These are phyloP conservation scores for Lipotes vexillifer DNA, from an alignment of 2,113 vertebrate genomes.

Conservation along the genomic window DNA sequence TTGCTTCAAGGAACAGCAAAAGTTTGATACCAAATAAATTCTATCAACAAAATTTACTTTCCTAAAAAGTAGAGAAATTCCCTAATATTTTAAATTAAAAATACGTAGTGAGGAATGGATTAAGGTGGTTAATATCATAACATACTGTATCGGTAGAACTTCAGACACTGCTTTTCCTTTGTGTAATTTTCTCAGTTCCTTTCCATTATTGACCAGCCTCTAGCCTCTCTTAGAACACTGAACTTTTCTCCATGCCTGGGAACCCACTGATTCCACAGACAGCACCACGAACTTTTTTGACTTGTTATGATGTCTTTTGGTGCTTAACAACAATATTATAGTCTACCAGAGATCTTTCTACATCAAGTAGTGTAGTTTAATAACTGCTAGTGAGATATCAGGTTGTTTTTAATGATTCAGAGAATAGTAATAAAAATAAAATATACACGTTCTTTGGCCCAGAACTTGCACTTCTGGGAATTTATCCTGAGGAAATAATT, in stretches of 20 bases:
- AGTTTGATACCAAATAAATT: background rate
- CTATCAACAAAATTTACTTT: background rate
- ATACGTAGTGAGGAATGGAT: background rate
- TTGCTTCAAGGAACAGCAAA: constrained; percentile 28
- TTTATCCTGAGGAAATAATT: constrained; percentile 13
- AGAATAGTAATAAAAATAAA: constrained; percentile 26
- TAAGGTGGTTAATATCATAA: background rate
- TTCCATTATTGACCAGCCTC: background rate
- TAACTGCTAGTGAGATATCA: background rate
- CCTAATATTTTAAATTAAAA: background rate
- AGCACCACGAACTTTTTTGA: background rate
- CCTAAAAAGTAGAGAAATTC: background rate
- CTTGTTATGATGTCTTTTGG: background rate
- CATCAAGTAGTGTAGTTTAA: background rate
- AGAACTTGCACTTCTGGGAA: background rate
- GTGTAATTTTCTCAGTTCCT: background rate
- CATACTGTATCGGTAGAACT: background rate
- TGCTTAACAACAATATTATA: background rate
- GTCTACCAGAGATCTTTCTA: background rate
- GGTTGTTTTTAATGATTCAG: constrained; percentile 7
- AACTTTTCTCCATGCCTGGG: background rate
- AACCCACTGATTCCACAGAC: background rate
- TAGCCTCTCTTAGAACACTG: background rate
- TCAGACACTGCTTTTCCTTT: background rate
- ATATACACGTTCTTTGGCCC: background rate